These are phyloP conservation scores for Pachyramphus minor DNA, from an alignment of 2,113 vertebrate genomes.

Conservation along the genomic window DNA sequence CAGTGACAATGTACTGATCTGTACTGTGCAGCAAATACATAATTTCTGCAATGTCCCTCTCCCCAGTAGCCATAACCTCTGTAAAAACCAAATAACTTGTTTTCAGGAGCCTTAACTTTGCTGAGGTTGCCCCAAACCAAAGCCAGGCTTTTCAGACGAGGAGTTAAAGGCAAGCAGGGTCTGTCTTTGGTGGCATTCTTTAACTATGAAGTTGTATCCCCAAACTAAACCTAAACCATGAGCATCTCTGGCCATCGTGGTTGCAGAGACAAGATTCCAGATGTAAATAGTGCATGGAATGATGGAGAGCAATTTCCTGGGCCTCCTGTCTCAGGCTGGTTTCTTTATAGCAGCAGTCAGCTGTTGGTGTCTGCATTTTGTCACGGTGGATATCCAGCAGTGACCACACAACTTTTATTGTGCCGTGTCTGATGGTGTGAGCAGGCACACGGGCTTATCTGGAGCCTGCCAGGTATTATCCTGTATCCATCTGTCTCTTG, in stretches of 20 bases:
- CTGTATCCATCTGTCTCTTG: not conserved
- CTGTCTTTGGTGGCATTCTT: not conserved
- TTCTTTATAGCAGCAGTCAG: not conserved
- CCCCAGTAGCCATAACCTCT: not conserved
- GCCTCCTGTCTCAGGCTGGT: not conserved
- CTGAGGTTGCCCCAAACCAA: not conserved
- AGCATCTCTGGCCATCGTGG: accelerated
- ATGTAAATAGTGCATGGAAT: not conserved
- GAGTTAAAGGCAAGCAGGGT: not conserved
- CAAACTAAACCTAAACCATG: not conserved
- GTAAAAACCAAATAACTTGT: not conserved
- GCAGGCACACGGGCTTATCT: not conserved
- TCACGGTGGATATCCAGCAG: not conserved
- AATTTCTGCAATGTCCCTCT: not conserved
- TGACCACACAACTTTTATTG: slow-evolving; percentile 1
- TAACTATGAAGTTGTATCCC: not conserved
- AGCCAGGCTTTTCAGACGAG: not conserved
- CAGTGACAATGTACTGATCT: not conserved
- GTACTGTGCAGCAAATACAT: not conserved
- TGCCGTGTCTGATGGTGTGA: not conserved
- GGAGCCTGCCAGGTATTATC: not conserved
- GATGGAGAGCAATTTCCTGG: not conserved
- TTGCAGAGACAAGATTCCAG: not conserved
- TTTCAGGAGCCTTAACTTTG: not conserved
- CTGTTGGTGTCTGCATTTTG: not conserved